Evolutionary conservation across 2,888 invertebrate genomes (phyloP).

Genomic region (Loripinus fragilis): DNA sequence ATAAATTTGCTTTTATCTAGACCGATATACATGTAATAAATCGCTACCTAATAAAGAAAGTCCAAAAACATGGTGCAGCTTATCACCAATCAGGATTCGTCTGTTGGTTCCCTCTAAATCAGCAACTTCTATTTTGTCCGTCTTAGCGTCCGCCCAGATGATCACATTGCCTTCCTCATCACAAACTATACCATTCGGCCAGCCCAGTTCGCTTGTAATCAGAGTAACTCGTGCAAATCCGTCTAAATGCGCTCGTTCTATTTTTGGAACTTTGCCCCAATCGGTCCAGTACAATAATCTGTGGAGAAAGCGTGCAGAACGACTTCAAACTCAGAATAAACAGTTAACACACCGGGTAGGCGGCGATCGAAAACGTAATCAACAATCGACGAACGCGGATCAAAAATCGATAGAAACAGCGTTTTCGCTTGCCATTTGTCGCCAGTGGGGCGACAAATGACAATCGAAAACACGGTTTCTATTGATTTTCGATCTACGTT

Average conservation of each 20-base stretch:
- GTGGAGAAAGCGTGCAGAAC: slow-evolving; percentile 25
- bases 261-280: slow-evolving; percentile 91
- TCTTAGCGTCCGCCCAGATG: slow-evolving; percentile 94
- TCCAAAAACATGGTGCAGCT: slow-evolving; percentile 93
- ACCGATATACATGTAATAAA: too few relatives aligned
- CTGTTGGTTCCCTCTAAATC: slow-evolving; percentile 92
- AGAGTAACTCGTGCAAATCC: slow-evolving; percentile 89
- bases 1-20: too few relatives aligned
- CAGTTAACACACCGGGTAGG: too few relatives aligned
- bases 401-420: too few relatives aligned
- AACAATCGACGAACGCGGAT: too few relatives aligned
- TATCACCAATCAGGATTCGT: slow-evolving; percentile 90
- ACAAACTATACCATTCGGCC: slow-evolving; percentile 95
- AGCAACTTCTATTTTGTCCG: slow-evolving; percentile 92
- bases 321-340: too few relatives aligned
- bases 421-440: too few relatives aligned
- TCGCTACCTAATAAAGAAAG: slow-evolving; percentile 91
- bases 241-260: slow-evolving; percentile 92
- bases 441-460: too few relatives aligned
- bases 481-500: too few relatives aligned
- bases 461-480: too few relatives aligned
- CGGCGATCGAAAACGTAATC: too few relatives aligned
- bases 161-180: slow-evolving; percentile 89
- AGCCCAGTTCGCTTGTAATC: slow-evolving; percentile 93
- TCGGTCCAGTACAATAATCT: slow-evolving; percentile 89